Conservation (phyloP, 1,140 invertebrate genomes). For the Halesus radiatus region DNA sequence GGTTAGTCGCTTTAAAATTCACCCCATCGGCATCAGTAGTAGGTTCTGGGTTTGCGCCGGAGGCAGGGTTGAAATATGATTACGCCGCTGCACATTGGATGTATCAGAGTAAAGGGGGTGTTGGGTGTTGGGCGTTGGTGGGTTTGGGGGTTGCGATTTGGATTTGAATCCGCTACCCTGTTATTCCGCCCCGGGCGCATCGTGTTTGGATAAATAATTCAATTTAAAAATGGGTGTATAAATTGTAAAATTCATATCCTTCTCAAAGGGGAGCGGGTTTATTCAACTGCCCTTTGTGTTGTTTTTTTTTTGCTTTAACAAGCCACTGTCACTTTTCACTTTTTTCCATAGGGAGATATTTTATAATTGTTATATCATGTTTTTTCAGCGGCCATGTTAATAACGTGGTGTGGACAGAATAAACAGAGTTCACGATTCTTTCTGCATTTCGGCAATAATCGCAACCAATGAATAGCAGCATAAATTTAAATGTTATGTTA, state of each 20-base stretch:
- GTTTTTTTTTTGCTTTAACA: conserved; percentile 50
- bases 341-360: conserved; percentile 11
- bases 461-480: background rate
- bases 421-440: conserved; percentile 1
- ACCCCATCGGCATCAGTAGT: conserved; percentile 35
- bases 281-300: conserved; percentile 32
- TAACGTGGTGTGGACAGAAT: background rate
- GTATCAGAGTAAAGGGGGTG: conserved; percentile 44
- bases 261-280: conserved; percentile 29
- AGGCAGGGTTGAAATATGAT: conserved; percentile 55
- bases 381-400: conserved; percentile 33
- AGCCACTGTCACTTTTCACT: conserved; percentile 43
- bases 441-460: background rate
- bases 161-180: conserved; percentile 34
- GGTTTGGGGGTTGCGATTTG: conserved; percentile 30
- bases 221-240: conserved; percentile 58
- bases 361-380: conserved; percentile 33
- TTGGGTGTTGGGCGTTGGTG: too few relatives aligned
- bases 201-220: conserved; percentile 59
- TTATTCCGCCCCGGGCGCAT: conserved; percentile 47
- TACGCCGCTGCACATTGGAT: conserved; percentile 53
- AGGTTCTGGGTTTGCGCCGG: conserved; percentile 19
- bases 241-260: conserved; percentile 59
- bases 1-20: conserved; percentile 49
- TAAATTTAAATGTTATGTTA: too few relatives aligned